Conservation (phyloP, 2,113 vertebrate genomes). For the Regulus satrapa region DNA sequence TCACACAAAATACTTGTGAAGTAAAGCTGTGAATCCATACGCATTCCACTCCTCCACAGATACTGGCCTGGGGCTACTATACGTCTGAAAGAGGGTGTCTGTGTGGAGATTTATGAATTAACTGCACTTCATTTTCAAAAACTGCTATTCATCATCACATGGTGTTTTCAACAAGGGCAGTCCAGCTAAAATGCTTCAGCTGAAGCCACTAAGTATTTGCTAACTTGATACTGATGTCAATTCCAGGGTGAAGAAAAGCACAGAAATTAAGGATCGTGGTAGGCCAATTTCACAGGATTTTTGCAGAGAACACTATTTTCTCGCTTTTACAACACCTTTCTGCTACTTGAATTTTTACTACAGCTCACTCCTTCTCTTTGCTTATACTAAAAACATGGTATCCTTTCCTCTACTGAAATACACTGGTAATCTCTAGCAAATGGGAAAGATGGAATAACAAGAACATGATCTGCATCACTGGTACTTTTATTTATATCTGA, state of each 20-base stretch:
- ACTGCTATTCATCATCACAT: neutral
- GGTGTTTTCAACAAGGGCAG: neutral
- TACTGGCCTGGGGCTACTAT: neutral
- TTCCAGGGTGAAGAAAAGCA: neutral
- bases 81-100: neutral
- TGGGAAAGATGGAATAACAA: neutral
- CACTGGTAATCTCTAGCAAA: neutral
- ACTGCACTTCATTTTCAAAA: neutral
- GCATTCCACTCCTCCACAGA: neutral
- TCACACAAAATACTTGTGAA: neutral
- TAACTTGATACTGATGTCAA: slow-evolving; percentile 14
- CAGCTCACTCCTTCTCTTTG: neutral
- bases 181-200: neutral
- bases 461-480: neutral
- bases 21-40: neutral
- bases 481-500: neutral
- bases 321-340: neutral
- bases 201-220: slow-evolving; percentile 22
- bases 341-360: neutral
- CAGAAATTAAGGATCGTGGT: neutral
- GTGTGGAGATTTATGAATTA: slow-evolving; percentile 4
- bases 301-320: neutral
- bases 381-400: neutral
- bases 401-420: neutral
- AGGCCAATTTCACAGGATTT: neutral